Conservation (phyloP, 2,797 vertebrate genomes). For the Sebastes hubbsi region DNA sequence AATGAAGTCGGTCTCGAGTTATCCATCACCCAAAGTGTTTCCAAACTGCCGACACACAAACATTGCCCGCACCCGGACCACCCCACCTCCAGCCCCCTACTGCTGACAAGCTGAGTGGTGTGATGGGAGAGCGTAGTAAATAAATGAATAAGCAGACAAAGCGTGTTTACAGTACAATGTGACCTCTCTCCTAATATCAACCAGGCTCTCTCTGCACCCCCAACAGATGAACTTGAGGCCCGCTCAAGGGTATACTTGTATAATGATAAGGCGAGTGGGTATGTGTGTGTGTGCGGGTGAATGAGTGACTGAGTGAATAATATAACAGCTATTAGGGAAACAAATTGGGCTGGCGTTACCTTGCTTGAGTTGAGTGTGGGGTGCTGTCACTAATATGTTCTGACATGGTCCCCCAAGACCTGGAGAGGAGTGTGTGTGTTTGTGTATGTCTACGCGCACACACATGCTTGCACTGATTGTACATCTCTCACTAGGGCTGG, state of each 20-base stretch:
- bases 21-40: slow-evolving; percentile 56
- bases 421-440: slow-evolving; percentile 36
- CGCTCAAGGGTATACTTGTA: slow-evolving; percentile 82
- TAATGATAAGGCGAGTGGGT: slow-evolving; percentile 66
- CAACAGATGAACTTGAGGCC: slow-evolving; percentile 79
- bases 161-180: slow-evolving; percentile 81
- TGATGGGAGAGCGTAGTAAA: slow-evolving; percentile 75
- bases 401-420: slow-evolving; percentile 77
- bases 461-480: neutral
- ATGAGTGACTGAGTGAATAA: slow-evolving; percentile 80
- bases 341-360: slow-evolving; percentile 76
- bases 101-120: slow-evolving; percentile 75
- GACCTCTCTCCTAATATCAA: slow-evolving; percentile 81
- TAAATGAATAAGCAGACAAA: slow-evolving; percentile 84
- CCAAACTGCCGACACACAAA: slow-evolving; percentile 39
- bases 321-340: slow-evolving; percentile 79
- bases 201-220: slow-evolving; percentile 68
- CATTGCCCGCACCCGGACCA: slow-evolving; percentile 16
- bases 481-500: neutral
- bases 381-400: slow-evolving; percentile 77
- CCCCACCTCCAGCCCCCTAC: slow-evolving; percentile 21
- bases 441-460: slow-evolving; percentile 1
- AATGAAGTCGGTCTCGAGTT: slow-evolving; percentile 32
- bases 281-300: slow-evolving; percentile 44
- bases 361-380: slow-evolving; percentile 67